A percentile compares a stretch with the other conserved stretches of the same genome.
These are phyloP conservation scores for Gymnarchus niloticus DNA, from an alignment of 2,113 vertebrate species.

Conservation along the genomic window DNA sequence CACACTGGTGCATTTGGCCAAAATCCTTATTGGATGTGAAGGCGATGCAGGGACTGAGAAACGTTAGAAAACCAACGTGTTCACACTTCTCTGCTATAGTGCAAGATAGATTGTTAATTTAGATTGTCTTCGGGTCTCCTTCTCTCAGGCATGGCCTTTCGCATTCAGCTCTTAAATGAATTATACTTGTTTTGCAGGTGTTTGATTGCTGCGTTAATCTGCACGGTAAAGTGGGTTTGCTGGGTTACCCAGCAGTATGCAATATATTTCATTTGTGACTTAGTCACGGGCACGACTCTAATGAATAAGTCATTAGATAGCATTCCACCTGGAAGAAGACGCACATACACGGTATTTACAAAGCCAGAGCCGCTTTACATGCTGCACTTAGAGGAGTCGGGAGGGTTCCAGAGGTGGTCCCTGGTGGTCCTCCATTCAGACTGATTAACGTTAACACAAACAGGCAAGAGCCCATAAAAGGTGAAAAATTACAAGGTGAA, in stretches of 20 bases:
- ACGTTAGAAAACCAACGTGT: neutral
- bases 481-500: neutral
- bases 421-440: constrained; percentile 1
- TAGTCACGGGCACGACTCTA: neutral
- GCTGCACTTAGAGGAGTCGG: neutral
- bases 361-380: neutral
- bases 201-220: neutral
- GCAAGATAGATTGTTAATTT: neutral
- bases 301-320: neutral
- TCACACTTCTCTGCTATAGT: neutral
- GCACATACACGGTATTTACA: neutral
- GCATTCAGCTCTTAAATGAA: neutral
- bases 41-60: neutral
- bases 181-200: neutral
- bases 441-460: neutral
- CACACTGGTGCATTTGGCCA: neutral
- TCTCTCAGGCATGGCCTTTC: neutral
- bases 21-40: neutral
- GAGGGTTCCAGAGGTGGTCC: neutral
- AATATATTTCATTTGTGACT: neutral
- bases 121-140: neutral
- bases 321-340: neutral
- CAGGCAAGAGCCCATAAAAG: neutral
- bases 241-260: neutral
- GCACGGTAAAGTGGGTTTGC: neutral